phyloP scores from a whole-genome alignment of 1,140 invertebrate genomes.

The Solenopsis invicta region DNA sequence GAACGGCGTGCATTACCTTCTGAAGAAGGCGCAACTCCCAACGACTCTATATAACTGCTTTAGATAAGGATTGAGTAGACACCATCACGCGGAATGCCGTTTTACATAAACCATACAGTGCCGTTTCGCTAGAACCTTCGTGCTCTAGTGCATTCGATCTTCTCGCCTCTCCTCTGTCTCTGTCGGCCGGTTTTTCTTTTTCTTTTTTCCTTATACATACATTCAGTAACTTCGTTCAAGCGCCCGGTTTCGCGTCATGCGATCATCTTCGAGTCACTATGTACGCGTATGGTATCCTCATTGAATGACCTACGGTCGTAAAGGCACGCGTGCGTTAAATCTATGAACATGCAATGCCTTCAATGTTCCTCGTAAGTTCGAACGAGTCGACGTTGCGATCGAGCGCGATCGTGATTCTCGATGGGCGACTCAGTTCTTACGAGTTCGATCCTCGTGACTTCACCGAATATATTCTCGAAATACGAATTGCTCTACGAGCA shows the following conservation, averaged over 20 bases:
- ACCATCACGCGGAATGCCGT: slow-evolving; percentile 79
- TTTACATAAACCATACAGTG: slow-evolving; percentile 77
- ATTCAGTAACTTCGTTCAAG: neutral
- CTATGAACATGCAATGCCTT: slow-evolving; percentile 24
- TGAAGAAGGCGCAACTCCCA: slow-evolving; percentile 80
- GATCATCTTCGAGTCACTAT: slow-evolving; percentile 47
- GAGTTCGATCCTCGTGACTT: neutral
- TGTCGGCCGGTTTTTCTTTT: neutral
- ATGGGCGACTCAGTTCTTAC: slow-evolving; percentile 23
- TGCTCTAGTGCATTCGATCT: slow-evolving; percentile 46
- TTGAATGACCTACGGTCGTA: slow-evolving; percentile 71
- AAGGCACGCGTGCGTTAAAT: slow-evolving; percentile 71
- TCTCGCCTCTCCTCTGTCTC: neutral
- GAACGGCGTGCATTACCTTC: slow-evolving; percentile 78
- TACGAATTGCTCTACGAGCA: slow-evolving; percentile 14
- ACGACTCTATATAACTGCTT: slow-evolving; percentile 81
- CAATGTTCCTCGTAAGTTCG: neutral
- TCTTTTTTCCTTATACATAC: neutral
- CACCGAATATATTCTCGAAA: neutral
- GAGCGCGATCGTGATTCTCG: slow-evolving; percentile 24
- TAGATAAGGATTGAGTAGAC: slow-evolving; percentile 82
- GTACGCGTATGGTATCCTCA: slow-evolving; percentile 63
- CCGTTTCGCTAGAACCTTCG: slow-evolving; percentile 59
- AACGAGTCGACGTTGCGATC: slow-evolving; percentile 7
- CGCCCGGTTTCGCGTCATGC: slow-evolving; percentile 36